Percentiles rank a stretch among this genome's conserved stretches.
Conservation (phyloP, 2,113 vertebrate species). For the Chrysochloris asiatica region DNA sequence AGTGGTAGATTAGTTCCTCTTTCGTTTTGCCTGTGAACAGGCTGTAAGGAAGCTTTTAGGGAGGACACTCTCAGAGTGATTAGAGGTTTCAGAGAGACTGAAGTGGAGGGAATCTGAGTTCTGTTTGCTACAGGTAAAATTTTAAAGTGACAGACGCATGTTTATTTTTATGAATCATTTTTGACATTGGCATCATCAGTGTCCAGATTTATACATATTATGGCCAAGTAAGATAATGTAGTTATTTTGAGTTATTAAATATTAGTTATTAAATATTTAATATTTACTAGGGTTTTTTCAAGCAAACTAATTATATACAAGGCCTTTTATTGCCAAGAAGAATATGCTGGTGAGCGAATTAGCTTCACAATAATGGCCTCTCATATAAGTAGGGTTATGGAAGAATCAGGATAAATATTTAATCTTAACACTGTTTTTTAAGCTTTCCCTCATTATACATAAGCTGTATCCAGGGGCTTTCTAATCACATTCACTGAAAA, state of each 20-base stretch:
- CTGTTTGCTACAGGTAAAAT: constrained; percentile 22
- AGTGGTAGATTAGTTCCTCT: not conserved
- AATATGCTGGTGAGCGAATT: constrained; percentile 33
- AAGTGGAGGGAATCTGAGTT: constrained; percentile 44
- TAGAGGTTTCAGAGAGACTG: not conserved
- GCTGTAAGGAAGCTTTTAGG: constrained; percentile 21
- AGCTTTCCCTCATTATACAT: not conserved
- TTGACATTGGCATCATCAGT: not conserved
- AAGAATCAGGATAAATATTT: constrained; percentile 55
- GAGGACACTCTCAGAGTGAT: not conserved
- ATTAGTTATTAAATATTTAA: constrained; percentile 68
- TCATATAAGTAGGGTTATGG: not conserved
- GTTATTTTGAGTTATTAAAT: constrained; percentile 50
- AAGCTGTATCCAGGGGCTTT: not conserved
- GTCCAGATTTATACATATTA: not conserved
- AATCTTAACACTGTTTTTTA: constrained; percentile 17
- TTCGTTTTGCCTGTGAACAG: constrained; percentile 34
- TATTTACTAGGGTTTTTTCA: constrained; percentile 47
- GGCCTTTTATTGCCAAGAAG: constrained; percentile 49
- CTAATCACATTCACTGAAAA: not conserved
- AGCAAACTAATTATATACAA: constrained; percentile 36
- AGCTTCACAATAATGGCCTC: constrained; percentile 37
- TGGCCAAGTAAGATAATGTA: not conserved
- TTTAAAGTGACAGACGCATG: not conserved
- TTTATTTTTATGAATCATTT: not conserved